Conservation (phyloP, 1,140 invertebrate genomes). For the Ceratoteleas bidentatus region DNA sequence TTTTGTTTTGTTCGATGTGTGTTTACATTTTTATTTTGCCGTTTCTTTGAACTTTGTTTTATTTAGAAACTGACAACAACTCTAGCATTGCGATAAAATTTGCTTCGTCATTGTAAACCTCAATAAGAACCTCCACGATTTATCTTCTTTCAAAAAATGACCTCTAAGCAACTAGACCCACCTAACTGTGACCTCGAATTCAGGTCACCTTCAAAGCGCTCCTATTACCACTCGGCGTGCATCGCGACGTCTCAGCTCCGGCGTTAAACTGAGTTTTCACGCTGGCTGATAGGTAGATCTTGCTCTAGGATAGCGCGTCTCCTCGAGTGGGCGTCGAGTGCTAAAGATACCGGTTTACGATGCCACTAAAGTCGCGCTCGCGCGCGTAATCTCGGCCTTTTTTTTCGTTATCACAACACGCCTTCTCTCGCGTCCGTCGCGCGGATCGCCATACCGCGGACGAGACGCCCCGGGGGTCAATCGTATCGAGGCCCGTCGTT, state of each 20-base stretch:
- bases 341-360: constrained; percentile 79
- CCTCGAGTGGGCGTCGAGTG: constrained; percentile 73
- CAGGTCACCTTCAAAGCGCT: too few relatives aligned
- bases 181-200: too few relatives aligned
- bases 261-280: constrained; percentile 75
- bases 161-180: too few relatives aligned
- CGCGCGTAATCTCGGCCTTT: constrained; percentile 73
- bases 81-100: too few relatives aligned
- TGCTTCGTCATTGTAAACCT: too few relatives aligned
- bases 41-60: too few relatives aligned
- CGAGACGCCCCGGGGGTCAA: constrained; percentile 66
- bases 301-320: constrained; percentile 75
- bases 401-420: constrained; percentile 70
- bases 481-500: constrained; percentile 69
- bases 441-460: constrained; percentile 39
- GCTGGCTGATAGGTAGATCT: constrained; percentile 76
- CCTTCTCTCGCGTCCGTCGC: constrained; percentile 66
- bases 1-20: too few relatives aligned
- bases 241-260: constrained; percentile 29
- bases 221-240: too few relatives aligned
- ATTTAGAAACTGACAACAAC: too few relatives aligned
- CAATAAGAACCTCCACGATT: too few relatives aligned
- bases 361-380: constrained; percentile 76
- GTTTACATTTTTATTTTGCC: too few relatives aligned
- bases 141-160: too few relatives aligned